A percentile compares a stretch with the other conserved stretches of the same genome.
phyloP scores from a whole-genome alignment of 2,888 invertebrate species.

The Oasisia sp. region DNA sequence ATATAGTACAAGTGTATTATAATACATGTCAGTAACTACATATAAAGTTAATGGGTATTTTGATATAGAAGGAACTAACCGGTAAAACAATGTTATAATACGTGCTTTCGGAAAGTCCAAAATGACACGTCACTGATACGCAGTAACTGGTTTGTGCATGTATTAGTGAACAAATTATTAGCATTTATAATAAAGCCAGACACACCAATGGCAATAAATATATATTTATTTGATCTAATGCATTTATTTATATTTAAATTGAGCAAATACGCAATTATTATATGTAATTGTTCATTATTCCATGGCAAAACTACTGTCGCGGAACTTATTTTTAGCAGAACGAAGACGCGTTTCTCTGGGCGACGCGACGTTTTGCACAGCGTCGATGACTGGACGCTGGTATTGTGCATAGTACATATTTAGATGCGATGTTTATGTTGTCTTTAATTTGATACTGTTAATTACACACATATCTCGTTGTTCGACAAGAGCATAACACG shows the following conservation, averaged over 20 bases:
- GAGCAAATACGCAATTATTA: background rate
- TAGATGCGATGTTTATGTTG: background rate
- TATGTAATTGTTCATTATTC: background rate
- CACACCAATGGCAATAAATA: background rate
- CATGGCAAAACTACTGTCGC: background rate
- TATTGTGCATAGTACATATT: background rate
- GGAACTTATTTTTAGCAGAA: background rate
- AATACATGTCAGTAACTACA: background rate
- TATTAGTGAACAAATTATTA: background rate
- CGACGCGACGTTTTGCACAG: conserved; percentile 13
- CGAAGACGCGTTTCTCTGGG: conserved; percentile 17
- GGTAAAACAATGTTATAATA: background rate
- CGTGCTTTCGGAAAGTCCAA: background rate
- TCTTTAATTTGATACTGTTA: background rate
- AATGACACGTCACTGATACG: background rate
- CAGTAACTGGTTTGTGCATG: background rate
- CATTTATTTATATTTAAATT: background rate
- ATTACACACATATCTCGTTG: background rate
- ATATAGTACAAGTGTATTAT: background rate
- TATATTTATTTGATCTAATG: background rate
- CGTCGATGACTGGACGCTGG: background rate
- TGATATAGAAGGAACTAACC: background rate
- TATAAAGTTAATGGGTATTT: background rate
- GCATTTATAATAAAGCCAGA: background rate
- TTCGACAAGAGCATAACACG: background rate